Conservation (phyloP, 1,140 invertebrate genomes). For the Sitophilus oryzae region DNA sequence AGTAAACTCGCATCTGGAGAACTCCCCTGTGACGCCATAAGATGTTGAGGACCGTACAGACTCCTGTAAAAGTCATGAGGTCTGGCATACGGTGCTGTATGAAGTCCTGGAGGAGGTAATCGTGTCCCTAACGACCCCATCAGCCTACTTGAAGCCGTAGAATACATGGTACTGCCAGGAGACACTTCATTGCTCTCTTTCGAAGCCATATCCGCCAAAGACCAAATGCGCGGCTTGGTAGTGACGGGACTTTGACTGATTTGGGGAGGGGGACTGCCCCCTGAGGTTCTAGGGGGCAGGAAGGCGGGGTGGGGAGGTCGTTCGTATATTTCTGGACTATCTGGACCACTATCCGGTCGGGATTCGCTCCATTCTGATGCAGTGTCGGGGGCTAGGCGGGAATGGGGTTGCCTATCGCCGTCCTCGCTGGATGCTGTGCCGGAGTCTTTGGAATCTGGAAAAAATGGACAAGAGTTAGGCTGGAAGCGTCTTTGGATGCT, state of each 20-base stretch:
- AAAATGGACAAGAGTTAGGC: no score
- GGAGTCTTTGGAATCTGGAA: slow-evolving; percentile 72
- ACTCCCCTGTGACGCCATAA: slow-evolving; percentile 48
- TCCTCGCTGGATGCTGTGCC: slow-evolving; percentile 79
- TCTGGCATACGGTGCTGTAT: slow-evolving; percentile 53
- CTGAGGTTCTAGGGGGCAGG: slow-evolving; percentile 48
- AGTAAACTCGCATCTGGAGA: slow-evolving; percentile 56
- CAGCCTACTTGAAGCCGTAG: slow-evolving; percentile 42
- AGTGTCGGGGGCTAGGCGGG: slow-evolving; percentile 56
- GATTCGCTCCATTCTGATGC: slow-evolving; percentile 75
- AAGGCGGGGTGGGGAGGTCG: slow-evolving; percentile 53
- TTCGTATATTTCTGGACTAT: slow-evolving; percentile 74
- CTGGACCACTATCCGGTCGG: slow-evolving; percentile 69
- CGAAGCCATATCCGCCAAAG: slow-evolving; percentile 83
- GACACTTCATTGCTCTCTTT: slow-evolving; percentile 56
- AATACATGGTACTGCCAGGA: slow-evolving; percentile 42
- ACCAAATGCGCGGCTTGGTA: slow-evolving; percentile 87
- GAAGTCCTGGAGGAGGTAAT: slow-evolving; percentile 46
- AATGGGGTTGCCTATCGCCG: slow-evolving; percentile 66
- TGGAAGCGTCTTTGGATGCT: no score
- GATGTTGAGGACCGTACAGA: slow-evolving; percentile 52
- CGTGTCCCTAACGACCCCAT: slow-evolving; percentile 45
- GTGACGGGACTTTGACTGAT: slow-evolving; percentile 46
- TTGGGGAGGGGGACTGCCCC: slow-evolving; percentile 53
- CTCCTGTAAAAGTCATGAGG: slow-evolving; percentile 62